Evolutionary conservation across 2,113 vertebrate species (phyloP).

Genomic region (Chaetorhynchus papuensis): DNA sequence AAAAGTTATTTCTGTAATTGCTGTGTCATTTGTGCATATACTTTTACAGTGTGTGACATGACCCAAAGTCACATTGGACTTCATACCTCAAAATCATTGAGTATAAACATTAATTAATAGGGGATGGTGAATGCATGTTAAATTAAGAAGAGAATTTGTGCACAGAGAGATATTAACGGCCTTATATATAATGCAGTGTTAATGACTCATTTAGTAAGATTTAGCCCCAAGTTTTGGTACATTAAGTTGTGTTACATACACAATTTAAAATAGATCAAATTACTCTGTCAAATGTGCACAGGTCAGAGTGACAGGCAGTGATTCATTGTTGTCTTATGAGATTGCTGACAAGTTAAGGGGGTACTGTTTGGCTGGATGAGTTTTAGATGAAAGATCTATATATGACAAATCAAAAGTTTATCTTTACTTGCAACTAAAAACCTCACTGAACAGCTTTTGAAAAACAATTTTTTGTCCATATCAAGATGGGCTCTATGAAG

Average conservation of each 20-base stretch:
- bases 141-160: neutral
- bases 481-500: neutral
- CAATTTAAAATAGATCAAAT: slow-evolving; percentile 13
- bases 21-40: neutral
- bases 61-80: neutral
- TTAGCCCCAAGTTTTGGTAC: neutral
- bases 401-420: neutral
- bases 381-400: neutral
- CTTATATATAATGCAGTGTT: neutral
- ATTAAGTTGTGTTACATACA: neutral
- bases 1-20: neutral
- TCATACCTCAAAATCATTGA: neutral
- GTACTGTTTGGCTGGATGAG: neutral
- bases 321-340: neutral
- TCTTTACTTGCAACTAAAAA: neutral
- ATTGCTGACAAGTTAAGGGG: neutral
- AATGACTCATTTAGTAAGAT: slow-evolving; percentile 11
- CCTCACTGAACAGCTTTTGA: slow-evolving; percentile 40
- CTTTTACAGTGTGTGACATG: neutral
- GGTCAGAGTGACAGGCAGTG: neutral
- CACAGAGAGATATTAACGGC: neutral
- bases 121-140: neutral
- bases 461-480: slow-evolving; percentile 36
- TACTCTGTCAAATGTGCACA: neutral
- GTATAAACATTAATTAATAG: neutral